phyloP scores from a whole-genome alignment of 2,888 invertebrate genomes.

The Chrysodeixis includens region DNA sequence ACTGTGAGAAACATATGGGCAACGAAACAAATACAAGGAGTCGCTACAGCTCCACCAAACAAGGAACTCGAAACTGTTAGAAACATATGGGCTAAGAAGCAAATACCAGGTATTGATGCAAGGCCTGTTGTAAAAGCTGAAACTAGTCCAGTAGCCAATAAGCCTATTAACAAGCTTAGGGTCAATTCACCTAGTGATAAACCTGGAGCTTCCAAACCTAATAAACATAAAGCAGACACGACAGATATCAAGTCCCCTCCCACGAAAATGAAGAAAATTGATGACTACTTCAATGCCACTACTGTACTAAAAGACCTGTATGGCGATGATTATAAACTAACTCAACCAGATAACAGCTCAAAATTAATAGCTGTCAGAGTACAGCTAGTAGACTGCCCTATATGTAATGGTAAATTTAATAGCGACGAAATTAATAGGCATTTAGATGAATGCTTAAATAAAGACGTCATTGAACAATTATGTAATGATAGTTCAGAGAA shows the following conservation, averaged over 20 bases:
- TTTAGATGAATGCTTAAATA: slow-evolving; percentile 85
- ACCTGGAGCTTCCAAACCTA: slow-evolving; percentile 43
- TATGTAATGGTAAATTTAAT: slow-evolving; percentile 78
- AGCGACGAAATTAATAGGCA: slow-evolving; percentile 79
- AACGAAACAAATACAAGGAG: slow-evolving; percentile 61
- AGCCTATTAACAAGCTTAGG: slow-evolving; percentile 7
- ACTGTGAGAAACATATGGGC: slow-evolving; percentile 70
- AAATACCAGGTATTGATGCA: slow-evolving; percentile 41
- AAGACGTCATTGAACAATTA: slow-evolving; percentile 73
- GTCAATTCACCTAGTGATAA: slow-evolving; percentile 18
- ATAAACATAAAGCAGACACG: slow-evolving; percentile 67
- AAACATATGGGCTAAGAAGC: slow-evolving; percentile 70
- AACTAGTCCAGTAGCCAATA: slow-evolving; percentile 14
- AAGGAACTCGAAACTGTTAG: slow-evolving; percentile 60
- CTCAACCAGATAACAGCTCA: slow-evolving; percentile 60
- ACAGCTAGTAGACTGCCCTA: slow-evolving; percentile 82
- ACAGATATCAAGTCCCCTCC: slow-evolving; percentile 65
- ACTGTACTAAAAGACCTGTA: slow-evolving; percentile 81
- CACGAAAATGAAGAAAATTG: slow-evolving; percentile 79
- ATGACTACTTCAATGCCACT: slow-evolving; percentile 79
- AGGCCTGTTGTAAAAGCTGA: slow-evolving; percentile 15
- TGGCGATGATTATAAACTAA: slow-evolving; percentile 76
- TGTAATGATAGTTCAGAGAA: slow-evolving; percentile 43
- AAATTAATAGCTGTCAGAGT: slow-evolving; percentile 67
- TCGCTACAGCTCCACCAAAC: background rate